phyloP scores from a whole-genome alignment of 2,113 vertebrate species.

The Bubo bubo region DNA sequence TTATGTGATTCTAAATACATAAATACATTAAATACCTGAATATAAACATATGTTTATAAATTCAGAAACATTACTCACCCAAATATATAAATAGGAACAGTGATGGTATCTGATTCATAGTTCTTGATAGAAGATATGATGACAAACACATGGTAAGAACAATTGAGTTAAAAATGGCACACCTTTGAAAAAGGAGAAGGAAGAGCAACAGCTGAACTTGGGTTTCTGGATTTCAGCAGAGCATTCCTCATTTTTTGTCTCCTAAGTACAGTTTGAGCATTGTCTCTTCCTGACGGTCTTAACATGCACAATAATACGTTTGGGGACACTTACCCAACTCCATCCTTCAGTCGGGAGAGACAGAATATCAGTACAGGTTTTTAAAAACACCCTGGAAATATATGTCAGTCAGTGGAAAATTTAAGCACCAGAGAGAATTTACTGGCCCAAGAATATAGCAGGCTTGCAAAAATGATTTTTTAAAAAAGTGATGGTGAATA shows the following conservation, averaged over 20 bases:
- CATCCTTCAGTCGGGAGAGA: background rate
- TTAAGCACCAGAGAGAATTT: background rate
- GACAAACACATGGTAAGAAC: background rate
- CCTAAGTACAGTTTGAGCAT: background rate
- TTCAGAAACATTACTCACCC: background rate
- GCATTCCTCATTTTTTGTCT: background rate
- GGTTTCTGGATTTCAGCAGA: background rate
- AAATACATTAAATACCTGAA: background rate
- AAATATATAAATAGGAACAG: background rate
- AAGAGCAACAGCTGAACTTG: background rate
- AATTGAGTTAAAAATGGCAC: background rate
- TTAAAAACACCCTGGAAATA: background rate
- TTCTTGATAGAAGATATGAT: background rate
- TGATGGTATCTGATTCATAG: background rate
- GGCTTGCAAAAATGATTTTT: background rate
- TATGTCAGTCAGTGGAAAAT: background rate
- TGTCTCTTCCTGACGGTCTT: background rate
- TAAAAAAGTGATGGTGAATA: background rate
- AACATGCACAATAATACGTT: background rate
- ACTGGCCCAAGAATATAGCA: background rate
- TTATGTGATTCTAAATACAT: background rate
- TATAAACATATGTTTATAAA: background rate
- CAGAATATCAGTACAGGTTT: background rate
- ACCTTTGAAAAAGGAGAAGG: background rate
- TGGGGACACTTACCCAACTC: background rate